Base-by-base conservation (phyloP, 53 echinoderm and acorn worm species). In the Apostichopus leukothele region DNA sequence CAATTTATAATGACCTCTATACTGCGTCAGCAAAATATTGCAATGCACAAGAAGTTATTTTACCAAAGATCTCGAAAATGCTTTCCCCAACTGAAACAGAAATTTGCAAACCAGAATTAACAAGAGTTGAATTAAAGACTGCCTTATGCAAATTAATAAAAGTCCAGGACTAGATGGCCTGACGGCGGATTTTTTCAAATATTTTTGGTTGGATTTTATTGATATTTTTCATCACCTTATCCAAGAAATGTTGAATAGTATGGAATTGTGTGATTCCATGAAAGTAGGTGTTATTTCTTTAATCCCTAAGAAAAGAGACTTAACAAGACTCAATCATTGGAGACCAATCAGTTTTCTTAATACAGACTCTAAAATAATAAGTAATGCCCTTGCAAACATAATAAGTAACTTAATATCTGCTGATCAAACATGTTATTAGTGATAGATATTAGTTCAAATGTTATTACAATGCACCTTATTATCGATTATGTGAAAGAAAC, bases 351-450 rank as follows among this genome's bases (percentile, higher is more conserved):
- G 25, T 25, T 1, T 25, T 25, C 25, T 25, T 25, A 25, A 25
- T 25, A 25, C 88, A 5, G 92, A 94, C 78, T 92, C 91, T 50
- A 91, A 92, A 73, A 89, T 93, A 6, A 74, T 91, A 54, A 21
- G 91, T 16, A 91, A 91, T 63, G 14, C 85, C 19, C 50, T 93
- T 13, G 79, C 86, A 20, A 57, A 86, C 50, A 76, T 73, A 22
- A 12, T 90, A 39, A 19, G n/a, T 11, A 51, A 23, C 53, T 67
- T 92, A 16, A 21, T 94, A 1, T 52, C 83, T 54, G 51, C 53
- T 4, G 66, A 84, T 53, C 92, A 92, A 76, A 60, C 88, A 5
- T 94, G 92, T 83, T 83, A 80, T 51, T 92, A 8, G 86, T 88
- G 18, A 60, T 90, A 54, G 85, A 88, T 4, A 92, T 94, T 13